Percentiles rank a stretch among this genome's conserved stretches.
phyloP scores from a whole-genome alignment of 2,797 vertebrate genomes.

The Megaceryle alcyon region DNA sequence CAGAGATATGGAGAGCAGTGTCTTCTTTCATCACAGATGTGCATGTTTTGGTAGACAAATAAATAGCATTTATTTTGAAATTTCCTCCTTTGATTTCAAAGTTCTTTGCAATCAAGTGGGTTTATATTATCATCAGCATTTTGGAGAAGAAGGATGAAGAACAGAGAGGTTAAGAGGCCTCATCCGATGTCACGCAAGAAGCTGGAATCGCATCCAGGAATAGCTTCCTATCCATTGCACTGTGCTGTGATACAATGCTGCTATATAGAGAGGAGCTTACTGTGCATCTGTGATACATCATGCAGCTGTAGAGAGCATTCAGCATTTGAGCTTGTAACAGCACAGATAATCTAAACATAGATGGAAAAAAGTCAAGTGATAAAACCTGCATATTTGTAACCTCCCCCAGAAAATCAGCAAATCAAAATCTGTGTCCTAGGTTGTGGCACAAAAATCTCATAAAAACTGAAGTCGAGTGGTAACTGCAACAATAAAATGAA shows the following conservation, averaged over 20 bases:
- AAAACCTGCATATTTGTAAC: conserved; percentile 4
- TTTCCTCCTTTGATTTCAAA: background rate
- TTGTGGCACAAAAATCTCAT: background rate
- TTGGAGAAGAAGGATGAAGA: background rate
- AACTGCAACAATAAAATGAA: background rate
- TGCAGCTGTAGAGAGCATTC: conserved; percentile 41
- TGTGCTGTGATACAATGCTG: background rate
- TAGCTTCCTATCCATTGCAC: background rate
- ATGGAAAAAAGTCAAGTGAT: conserved; percentile 8
- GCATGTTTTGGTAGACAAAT: background rate
- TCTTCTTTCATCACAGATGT: background rate
- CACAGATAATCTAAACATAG: conserved; percentile 13
- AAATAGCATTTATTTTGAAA: conserved; percentile 30
- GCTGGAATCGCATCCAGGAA: background rate
- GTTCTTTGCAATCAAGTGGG: conserved; percentile 27
- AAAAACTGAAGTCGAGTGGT: background rate
- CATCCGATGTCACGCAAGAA: background rate
- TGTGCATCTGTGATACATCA: background rate
- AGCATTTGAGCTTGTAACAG: background rate
- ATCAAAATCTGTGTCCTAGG: background rate
- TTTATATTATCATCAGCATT: conserved; percentile 17
- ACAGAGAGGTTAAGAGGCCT: conserved; percentile 11
- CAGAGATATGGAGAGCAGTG: background rate
- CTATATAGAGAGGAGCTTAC: conserved; percentile 38
- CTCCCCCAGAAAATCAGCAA: background rate